Evolutionary conservation across 2,888 invertebrate species (phyloP).

Genomic region (Ceraclea dissimilis): DNA sequence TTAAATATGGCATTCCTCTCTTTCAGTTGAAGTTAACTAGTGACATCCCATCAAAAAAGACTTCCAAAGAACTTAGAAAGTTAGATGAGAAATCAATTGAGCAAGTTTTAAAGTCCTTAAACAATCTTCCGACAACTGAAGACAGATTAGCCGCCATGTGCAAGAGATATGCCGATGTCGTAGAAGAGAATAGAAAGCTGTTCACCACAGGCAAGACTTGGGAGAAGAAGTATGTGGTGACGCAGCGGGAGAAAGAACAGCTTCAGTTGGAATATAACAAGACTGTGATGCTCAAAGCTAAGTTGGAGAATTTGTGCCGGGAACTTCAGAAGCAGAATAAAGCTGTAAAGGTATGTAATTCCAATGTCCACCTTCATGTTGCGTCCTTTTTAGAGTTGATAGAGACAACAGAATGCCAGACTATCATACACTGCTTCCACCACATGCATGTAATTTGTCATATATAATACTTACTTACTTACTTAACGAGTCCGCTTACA

Average conservation of each 20-base stretch:
- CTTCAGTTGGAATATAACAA: slow-evolving; percentile 77
- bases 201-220: slow-evolving; percentile 51
- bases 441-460: too few species aligned
- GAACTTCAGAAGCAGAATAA: slow-evolving; percentile 92
- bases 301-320: slow-evolving; percentile 82
- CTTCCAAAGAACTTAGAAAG: slow-evolving; percentile 29
- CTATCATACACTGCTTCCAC: too few species aligned
- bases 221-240: slow-evolving; percentile 51
- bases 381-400: too few species aligned
- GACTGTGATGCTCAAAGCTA: slow-evolving; percentile 70
- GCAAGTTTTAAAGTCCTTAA: slow-evolving; percentile 58
- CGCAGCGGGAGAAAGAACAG: slow-evolving; percentile 72
- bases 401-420: too few species aligned
- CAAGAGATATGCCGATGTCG: slow-evolving; percentile 68
- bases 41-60: slow-evolving; percentile 16
- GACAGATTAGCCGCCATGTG: slow-evolving; percentile 64
- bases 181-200: slow-evolving; percentile 62
- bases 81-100: slow-evolving; percentile 56
- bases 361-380: too few species aligned
- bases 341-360: slow-evolving; percentile 65
- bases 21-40: slow-evolving; percentile 17
- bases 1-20: too few species aligned
- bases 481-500: too few species aligned
- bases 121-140: slow-evolving; percentile 49
- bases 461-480: too few species aligned